A percentile compares a stretch with the other conserved stretches of the same genome.
phyloP scores from a whole-genome alignment of 2,888 invertebrate genomes.

The Hydraecia micacea region DNA sequence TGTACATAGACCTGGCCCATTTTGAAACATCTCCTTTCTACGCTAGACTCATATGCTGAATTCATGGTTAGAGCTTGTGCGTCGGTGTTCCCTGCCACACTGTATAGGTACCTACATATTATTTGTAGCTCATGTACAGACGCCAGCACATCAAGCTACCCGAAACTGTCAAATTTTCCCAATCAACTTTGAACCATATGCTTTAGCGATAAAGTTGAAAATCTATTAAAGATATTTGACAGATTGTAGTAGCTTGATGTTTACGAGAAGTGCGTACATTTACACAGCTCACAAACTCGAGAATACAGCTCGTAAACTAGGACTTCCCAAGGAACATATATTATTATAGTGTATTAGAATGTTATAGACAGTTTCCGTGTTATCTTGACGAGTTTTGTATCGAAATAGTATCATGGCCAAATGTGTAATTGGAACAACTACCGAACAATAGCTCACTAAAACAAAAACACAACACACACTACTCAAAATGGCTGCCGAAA shows the following conservation, averaged over 20 bases:
- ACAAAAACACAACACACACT: neutral
- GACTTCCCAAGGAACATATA: neutral
- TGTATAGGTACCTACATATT: neutral
- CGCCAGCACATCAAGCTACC: too few relatives aligned
- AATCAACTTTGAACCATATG: too few relatives aligned
- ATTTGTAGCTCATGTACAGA: neutral
- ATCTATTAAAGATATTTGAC: too few relatives aligned
- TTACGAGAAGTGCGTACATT: neutral
- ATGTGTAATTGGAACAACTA: neutral
- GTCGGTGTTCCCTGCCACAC: too few relatives aligned
- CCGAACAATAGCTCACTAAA: neutral
- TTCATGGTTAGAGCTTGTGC: too few relatives aligned
- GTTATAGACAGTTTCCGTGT: neutral
- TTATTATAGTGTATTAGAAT: neutral
- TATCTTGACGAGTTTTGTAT: neutral
- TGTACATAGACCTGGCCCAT: too few relatives aligned
- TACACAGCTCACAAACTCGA: neutral
- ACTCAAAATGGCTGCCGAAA: constrained; percentile 2
- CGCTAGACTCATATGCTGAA: too few relatives aligned
- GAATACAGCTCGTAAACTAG: neutral
- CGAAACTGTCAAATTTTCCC: too few relatives aligned
- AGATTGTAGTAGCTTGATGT: too few relatives aligned
- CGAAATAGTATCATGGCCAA: neutral
- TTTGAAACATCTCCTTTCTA: too few relatives aligned
- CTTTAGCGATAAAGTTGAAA: too few relatives aligned